Base-by-base conservation (phyloP, 2,113 vertebrate species). In the Apeltes quadracus region DNA sequence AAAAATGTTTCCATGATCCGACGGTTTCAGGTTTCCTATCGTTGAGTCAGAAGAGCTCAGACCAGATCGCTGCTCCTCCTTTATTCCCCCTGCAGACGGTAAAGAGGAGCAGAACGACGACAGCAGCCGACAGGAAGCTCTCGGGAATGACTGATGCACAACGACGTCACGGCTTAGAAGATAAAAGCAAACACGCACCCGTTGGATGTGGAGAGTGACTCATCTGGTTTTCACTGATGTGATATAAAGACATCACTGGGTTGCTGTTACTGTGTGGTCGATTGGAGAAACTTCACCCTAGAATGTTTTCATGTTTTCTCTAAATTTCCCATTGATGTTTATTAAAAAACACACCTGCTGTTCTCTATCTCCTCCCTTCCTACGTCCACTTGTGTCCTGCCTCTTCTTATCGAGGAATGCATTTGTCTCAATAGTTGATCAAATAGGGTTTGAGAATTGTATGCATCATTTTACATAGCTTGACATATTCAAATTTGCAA, bases 1-100 rank as follows among this genome's bases (percentile, higher is more conserved):
- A 67, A 36, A 72, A 79, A 41, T 75, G 57, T 68, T 76, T 63
- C 67, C 75, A 65, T 69, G 48, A 82, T 61, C 14, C 3, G 61
- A 57, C 13, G 70, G 61, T 61, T 70, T 25, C 23, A 13, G 13
- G 57, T 48, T 76, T 68, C 55, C 27, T 43, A 34, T 16, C 3
- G n/a, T 39, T 56, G 53, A 48, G n/a, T 36, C 71, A 16, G 23
- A 23, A 20, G 43, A 18, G 63, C n/a, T 59, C 15, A 25, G 58
- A 54, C 7, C 74, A 38, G 57, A 65, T 64, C 61, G 12, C 36
- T n/a, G 69, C 36, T 22, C 41, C 8, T 0, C 1, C 18, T 61
- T 39, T 2, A 66, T 61, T 13, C 25, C 57, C 61, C 39, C 23
- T 29, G 55, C 29, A 56, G 20, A 23, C 36, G 13, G 23, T 34